phyloP scores from a whole-genome alignment of 2,113 vertebrate genomes.

The Burhinus bistriatus region DNA sequence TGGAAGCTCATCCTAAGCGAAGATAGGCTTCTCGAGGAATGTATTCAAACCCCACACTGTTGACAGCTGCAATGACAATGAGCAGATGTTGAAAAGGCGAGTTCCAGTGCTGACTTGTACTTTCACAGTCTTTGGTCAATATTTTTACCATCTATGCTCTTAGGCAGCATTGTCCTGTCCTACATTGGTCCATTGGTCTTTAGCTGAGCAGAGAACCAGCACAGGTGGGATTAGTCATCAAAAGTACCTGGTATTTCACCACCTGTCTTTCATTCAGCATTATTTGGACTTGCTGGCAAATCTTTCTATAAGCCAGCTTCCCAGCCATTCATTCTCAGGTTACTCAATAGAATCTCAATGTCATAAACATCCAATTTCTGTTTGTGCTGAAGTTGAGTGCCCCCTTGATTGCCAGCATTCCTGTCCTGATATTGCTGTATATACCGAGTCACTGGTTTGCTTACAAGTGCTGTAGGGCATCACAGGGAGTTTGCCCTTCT shows the following conservation, averaged over 20 bases:
- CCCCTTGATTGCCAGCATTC: neutral
- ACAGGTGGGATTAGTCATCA: neutral
- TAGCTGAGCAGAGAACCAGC: neutral
- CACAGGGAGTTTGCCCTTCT: neutral
- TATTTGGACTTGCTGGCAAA: neutral
- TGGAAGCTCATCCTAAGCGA: neutral
- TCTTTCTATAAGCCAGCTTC: neutral
- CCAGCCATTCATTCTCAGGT: neutral
- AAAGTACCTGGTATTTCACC: neutral
- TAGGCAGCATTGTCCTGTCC: neutral
- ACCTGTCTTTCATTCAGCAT: neutral
- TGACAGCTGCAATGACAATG: neutral
- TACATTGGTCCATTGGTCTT: neutral
- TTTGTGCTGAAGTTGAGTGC: neutral
- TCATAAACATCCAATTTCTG: neutral
- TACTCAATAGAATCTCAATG: neutral
- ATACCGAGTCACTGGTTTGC: neutral
- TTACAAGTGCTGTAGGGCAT: neutral
- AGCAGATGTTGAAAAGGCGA: neutral
- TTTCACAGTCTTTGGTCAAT: neutral
- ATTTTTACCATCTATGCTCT: neutral
- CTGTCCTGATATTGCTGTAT: neutral
- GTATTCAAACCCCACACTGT: neutral
- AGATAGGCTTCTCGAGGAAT: neutral
- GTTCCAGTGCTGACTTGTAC: neutral